These are phyloP conservation scores for Masticophis lateralis DNA, from an alignment of 2,797 vertebrate genomes.

Conservation along the genomic window DNA sequence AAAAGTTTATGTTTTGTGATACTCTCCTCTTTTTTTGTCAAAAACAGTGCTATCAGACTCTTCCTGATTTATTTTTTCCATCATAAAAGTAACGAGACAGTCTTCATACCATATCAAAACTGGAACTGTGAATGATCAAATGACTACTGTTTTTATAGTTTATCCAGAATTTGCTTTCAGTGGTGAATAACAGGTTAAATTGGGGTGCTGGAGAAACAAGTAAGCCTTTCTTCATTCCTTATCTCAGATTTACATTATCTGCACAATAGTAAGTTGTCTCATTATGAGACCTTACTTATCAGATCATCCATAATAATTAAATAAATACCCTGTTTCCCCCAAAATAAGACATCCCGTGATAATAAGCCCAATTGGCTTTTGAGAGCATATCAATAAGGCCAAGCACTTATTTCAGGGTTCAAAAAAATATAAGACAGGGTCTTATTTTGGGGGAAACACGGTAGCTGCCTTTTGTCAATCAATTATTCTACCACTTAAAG, in stretches of 20 bases:
- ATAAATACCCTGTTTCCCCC: not conserved
- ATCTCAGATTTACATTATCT: not conserved
- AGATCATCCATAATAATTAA: not conserved
- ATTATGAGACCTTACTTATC: not conserved
- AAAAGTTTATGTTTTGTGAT: not conserved
- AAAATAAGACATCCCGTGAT: too few species aligned
- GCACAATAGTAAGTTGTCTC: not conserved
- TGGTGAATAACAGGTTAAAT: not conserved
- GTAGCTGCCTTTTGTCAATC: not conserved
- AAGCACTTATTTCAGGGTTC: too few species aligned
- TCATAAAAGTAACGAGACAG: not conserved
- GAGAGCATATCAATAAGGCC: too few species aligned
- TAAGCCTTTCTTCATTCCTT: not conserved
- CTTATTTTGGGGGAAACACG: too few species aligned
- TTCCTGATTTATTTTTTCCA: not conserved
- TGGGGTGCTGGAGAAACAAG: not conserved
- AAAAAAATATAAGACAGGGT: too few species aligned
- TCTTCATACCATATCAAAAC: not conserved
- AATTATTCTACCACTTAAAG: not conserved
- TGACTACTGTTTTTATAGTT: not conserved
- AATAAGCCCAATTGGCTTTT: too few species aligned
- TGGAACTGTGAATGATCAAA: not conserved
- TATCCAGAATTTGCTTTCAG: not conserved
- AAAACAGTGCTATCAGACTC: not conserved
- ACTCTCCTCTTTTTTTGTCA: not conserved